Conservation (phyloP, 2,797 vertebrate genomes). For the Varecia variegata region DNA sequence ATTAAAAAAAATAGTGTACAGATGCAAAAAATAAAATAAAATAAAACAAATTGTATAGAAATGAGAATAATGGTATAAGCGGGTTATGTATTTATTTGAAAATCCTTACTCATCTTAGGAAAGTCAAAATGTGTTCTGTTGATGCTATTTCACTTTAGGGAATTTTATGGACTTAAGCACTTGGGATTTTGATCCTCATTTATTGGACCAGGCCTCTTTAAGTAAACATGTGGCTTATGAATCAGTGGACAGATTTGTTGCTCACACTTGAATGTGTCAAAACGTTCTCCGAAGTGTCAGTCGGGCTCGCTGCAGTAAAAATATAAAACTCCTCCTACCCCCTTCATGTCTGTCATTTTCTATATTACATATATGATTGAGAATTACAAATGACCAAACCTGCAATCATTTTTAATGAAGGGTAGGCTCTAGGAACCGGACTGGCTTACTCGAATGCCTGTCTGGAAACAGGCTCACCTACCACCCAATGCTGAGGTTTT, state of each 20-base stretch:
- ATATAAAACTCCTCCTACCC: not conserved
- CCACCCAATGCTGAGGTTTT: not conserved
- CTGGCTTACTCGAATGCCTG: not conserved
- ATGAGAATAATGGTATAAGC: not conserved
- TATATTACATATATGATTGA: conserved; percentile 55
- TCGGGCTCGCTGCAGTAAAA: conserved; percentile 37
- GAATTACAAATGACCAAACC: conserved; percentile 58
- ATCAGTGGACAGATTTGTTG: conserved; percentile 52
- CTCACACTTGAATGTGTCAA: conserved; percentile 51
- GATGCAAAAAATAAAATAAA: not conserved
- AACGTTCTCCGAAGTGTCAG: conserved; percentile 49
- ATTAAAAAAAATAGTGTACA: not conserved
- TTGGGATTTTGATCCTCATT: conserved; percentile 72
- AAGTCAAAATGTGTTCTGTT: conserved; percentile 2
- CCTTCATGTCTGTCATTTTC: conserved; percentile 47
- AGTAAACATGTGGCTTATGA: conserved; percentile 70
- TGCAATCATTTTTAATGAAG: conserved; percentile 40
- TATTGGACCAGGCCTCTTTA: conserved; percentile 69
- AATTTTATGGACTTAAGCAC: conserved; percentile 64
- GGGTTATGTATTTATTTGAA: conserved; percentile 33
- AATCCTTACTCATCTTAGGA: conserved; percentile 10
- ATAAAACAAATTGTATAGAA: not conserved
- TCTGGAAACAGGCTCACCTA: not conserved
- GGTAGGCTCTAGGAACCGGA: not conserved
- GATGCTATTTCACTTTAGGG: conserved; percentile 21